Conservation (phyloP, 1,140 invertebrate species). For the Pissodes strobi region DNA sequence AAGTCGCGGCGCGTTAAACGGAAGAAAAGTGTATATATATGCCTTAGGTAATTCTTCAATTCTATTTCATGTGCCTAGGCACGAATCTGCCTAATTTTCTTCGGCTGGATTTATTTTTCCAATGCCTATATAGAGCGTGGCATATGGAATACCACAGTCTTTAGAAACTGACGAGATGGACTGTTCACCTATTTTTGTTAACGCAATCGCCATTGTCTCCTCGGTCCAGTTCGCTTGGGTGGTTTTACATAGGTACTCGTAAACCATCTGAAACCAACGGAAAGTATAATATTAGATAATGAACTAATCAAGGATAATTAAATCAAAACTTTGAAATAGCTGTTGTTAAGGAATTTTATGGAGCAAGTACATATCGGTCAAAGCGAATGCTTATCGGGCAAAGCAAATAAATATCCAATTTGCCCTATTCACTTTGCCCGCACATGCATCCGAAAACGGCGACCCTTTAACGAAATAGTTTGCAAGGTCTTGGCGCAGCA, state of each 20-base stretch:
- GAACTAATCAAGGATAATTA: too few relatives aligned
- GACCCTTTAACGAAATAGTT: too few relatives aligned
- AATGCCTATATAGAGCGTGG: slow-evolving; percentile 11
- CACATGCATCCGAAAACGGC: too few relatives aligned
- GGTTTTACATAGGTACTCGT: background rate
- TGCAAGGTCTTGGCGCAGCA: too few relatives aligned
- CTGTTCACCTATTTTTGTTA: slow-evolving; percentile 4
- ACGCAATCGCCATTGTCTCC: slow-evolving; percentile 1
- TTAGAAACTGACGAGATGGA: too few relatives aligned
- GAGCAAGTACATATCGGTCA: background rate
- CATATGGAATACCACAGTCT: slow-evolving; percentile 4
- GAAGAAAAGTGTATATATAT: slow-evolving; percentile 1
- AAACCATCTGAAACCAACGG: too few relatives aligned
- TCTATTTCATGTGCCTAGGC: background rate
- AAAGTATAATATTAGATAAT: too few relatives aligned
- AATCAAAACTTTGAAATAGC: too few relatives aligned
- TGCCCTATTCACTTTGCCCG: slow-evolving; percentile 15
- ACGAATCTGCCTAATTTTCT: too few relatives aligned
- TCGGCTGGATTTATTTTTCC: slow-evolving; percentile 16
- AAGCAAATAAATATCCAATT: slow-evolving; percentile 1
- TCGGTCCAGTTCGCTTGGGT: background rate
- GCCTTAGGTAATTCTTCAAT: background rate
- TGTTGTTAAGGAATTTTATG: too few relatives aligned
- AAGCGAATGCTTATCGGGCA: background rate
- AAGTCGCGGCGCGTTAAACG: background rate